These are phyloP conservation scores for Episyrphus balteatus DNA, from an alignment of 1,140 invertebrate genomes.

Conservation along the genomic window DNA sequence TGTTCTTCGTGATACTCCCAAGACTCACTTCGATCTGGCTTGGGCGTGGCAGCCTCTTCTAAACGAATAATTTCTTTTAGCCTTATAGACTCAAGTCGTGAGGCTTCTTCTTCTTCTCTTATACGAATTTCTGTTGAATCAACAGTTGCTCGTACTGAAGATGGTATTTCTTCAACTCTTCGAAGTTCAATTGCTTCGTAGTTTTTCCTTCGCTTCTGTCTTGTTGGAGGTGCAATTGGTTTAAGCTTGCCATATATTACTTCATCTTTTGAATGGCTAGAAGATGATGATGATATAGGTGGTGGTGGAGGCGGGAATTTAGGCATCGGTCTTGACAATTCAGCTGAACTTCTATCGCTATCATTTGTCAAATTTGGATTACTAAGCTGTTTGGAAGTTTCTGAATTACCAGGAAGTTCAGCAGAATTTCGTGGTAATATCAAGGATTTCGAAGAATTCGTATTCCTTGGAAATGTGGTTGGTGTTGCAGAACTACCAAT, in stretches of 20 bases:
- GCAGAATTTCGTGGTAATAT: constrained; percentile 13
- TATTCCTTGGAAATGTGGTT: constrained; percentile 5
- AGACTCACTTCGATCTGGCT: constrained; percentile 30
- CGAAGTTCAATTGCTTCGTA: constrained; percentile 28
- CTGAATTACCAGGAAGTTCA: constrained; percentile 13
- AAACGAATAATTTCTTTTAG: constrained; percentile 14
- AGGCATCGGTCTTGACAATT: constrained; percentile 20
- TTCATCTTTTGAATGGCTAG: constrained; percentile 11
- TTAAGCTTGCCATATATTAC: constrained; percentile 12
- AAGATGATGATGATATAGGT: constrained; percentile 7
- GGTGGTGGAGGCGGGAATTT: constrained; percentile 20
- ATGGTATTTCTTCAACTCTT: not conserved
- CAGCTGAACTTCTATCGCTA: not conserved
- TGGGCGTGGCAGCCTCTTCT: constrained; percentile 17
- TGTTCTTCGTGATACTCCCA: constrained; percentile 26
- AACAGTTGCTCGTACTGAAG: constrained; percentile 12
- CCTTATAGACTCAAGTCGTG: constrained; percentile 21
- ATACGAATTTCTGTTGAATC: constrained; percentile 21
- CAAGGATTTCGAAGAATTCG: constrained; percentile 1
- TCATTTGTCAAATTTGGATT: not conserved
- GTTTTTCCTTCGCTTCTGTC: constrained; percentile 24
- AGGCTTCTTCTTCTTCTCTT: constrained; percentile 11
- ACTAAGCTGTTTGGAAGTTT: constrained; percentile 9
- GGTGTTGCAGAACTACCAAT: constrained; percentile 4
- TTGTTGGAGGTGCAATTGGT: constrained; percentile 11